Evolutionary conservation across 2,797 vertebrate genomes (phyloP).

Genomic region (Pangasius macronema): DNA sequence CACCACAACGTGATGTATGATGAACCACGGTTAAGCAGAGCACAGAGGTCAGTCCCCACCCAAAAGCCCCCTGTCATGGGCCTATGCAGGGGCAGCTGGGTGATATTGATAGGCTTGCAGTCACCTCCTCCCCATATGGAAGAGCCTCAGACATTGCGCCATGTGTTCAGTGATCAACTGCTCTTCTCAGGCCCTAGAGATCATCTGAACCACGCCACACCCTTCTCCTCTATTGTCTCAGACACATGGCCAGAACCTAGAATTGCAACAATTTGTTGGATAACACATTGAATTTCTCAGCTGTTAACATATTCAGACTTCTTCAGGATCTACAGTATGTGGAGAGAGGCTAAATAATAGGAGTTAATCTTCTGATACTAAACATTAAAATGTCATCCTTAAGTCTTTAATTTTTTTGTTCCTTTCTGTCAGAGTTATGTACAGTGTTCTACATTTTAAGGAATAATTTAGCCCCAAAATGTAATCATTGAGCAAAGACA

Average conservation of each 20-base stretch:
- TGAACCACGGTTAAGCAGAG: background rate
- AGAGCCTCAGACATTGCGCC: conserved; percentile 31
- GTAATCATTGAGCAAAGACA: background rate
- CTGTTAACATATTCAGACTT: background rate
- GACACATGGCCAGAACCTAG: conserved; percentile 16
- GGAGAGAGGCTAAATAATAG: background rate
- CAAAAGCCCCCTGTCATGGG: background rate
- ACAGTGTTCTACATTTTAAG: background rate
- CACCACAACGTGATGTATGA: background rate
- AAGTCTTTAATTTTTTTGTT: background rate
- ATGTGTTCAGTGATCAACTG: conserved; percentile 40
- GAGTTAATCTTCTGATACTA: background rate
- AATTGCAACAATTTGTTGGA: conserved; percentile 22
- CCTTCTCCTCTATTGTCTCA: conserved; percentile 33
- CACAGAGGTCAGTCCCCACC: conserved; percentile 11
- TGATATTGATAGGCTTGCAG: conserved; percentile 29
- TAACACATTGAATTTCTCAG: conserved; percentile 17
- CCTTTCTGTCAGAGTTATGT: background rate
- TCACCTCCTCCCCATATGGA: conserved; percentile 31
- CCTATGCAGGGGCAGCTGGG: conserved; percentile 34
- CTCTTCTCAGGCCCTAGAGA: background rate
- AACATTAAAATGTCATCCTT: background rate
- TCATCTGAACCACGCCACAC: conserved; percentile 31
- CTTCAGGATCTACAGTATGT: background rate
- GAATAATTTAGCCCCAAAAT: background rate